Evolutionary conservation across 1,140 invertebrate species (phyloP).

Genomic region (Micrasema minimum): DNA sequence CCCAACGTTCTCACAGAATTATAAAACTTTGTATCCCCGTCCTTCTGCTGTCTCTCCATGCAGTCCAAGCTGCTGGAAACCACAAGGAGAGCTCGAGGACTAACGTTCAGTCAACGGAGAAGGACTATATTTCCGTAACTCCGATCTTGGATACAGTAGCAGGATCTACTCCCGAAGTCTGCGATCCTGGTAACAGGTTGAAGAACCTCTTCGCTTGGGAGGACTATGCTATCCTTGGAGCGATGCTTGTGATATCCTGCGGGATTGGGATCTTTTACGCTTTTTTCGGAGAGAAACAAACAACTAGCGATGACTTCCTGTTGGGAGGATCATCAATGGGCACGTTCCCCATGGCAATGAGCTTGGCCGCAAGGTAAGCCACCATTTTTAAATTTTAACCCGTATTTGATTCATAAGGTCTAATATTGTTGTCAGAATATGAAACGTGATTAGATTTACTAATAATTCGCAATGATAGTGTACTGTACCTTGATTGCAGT

Average conservation of each 20-base stretch:
- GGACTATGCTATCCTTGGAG: constrained; percentile 77
- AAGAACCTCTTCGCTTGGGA: constrained; percentile 68
- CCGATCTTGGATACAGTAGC: too few relatives aligned
- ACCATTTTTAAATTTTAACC: constrained; percentile 21
- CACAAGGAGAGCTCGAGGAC: background rate
- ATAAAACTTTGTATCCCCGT: constrained; percentile 20
- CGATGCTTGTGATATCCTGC: constrained; percentile 78
- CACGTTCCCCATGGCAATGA: constrained; percentile 82
- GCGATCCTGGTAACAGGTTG: constrained; percentile 16
- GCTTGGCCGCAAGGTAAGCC: constrained; percentile 78
- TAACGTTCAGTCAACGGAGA: background rate
- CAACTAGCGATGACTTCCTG: constrained; percentile 80
- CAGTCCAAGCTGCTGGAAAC: background rate
- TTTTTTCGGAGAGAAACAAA: constrained; percentile 78
- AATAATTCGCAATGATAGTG: too few relatives aligned
- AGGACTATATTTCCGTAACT: too few relatives aligned
- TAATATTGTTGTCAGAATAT: too few relatives aligned
- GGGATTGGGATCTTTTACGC: constrained; percentile 86
- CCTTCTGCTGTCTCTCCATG: too few relatives aligned
- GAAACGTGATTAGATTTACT: constrained; percentile 1
- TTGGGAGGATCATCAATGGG: constrained; percentile 80
- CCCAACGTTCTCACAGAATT: background rate
- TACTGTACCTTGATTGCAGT: too few relatives aligned
- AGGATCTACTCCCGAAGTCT: background rate
- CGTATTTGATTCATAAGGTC: constrained; percentile 1